Evolutionary conservation across 2,888 invertebrate species (phyloP).

Genomic region (Cephonodes hylas): DNA sequence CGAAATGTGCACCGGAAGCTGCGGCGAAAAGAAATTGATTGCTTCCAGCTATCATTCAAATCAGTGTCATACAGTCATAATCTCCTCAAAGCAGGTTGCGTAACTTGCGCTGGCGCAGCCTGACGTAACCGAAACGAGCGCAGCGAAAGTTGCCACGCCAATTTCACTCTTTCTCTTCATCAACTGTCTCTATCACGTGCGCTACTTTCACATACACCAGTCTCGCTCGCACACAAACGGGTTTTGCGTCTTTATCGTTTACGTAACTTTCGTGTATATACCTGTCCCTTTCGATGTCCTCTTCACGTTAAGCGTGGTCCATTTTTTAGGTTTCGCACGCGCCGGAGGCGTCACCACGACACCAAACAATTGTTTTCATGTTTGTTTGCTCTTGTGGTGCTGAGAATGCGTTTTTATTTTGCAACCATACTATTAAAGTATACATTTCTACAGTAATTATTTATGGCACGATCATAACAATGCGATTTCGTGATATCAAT

Average conservation of each 20-base stretch:
- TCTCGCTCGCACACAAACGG: slow-evolving; percentile 45
- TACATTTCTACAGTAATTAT: neutral
- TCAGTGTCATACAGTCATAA: slow-evolving; percentile 75
- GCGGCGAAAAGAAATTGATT: slow-evolving; percentile 56
- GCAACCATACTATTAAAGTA: neutral
- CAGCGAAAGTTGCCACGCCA: slow-evolving; percentile 76
- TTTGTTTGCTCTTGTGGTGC: slow-evolving; percentile 41
- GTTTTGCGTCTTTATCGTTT: slow-evolving; percentile 46
- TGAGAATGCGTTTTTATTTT: slow-evolving; percentile 34
- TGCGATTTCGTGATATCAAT: neutral
- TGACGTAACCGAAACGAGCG: slow-evolving; percentile 77
- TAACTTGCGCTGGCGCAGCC: slow-evolving; percentile 38
- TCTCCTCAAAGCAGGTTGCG: slow-evolving; percentile 59
- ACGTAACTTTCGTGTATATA: slow-evolving; percentile 37
- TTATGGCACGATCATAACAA: neutral
- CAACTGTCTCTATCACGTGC: slow-evolving; percentile 47
- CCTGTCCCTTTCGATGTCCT: slow-evolving; percentile 55
- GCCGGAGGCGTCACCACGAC: slow-evolving; percentile 55
- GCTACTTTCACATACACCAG: slow-evolving; percentile 25
- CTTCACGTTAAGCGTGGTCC: slow-evolving; percentile 59
- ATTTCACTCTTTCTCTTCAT: slow-evolving; percentile 75
- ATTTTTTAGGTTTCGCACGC: slow-evolving; percentile 70
- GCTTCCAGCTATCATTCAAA: slow-evolving; percentile 69
- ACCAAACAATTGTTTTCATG: slow-evolving; percentile 69
- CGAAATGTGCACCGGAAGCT: slow-evolving; percentile 51